A percentile compares a stretch with the other conserved stretches of the same genome.
phyloP scores from a whole-genome alignment of 2,113 vertebrate species.

The Terrapene triunguis region DNA sequence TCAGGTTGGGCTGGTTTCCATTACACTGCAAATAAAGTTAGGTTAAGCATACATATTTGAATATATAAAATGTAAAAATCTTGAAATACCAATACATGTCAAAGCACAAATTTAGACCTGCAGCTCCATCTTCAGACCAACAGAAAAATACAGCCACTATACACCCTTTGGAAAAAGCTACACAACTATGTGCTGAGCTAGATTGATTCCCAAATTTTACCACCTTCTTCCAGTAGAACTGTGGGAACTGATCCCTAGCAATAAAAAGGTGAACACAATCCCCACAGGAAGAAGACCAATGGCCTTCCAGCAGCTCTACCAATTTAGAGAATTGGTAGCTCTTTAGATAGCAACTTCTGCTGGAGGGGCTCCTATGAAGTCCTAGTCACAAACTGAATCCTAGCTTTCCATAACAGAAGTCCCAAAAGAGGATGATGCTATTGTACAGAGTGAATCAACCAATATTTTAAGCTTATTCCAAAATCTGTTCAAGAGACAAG shows the following conservation, averaged over 20 bases:
- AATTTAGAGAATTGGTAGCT: background rate
- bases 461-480: background rate
- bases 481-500: background rate
- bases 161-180: background rate
- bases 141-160: background rate
- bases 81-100: background rate
- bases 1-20: background rate
- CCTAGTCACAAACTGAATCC: background rate
- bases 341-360: background rate
- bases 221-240: background rate
- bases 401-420: background rate
- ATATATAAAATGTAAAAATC: background rate
- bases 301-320: background rate
- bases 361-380: background rate
- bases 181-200: background rate
- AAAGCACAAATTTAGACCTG: background rate
- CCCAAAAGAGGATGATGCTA: background rate
- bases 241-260: background rate
- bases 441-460: background rate
- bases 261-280: background rate
- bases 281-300: background rate
- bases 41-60: background rate
- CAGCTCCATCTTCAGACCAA: background rate
- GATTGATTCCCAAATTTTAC: background rate
- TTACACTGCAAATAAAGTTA: background rate